Evolutionary conservation across 2,888 invertebrate species (phyloP).

Genomic region (Galerucella pusilla): DNA sequence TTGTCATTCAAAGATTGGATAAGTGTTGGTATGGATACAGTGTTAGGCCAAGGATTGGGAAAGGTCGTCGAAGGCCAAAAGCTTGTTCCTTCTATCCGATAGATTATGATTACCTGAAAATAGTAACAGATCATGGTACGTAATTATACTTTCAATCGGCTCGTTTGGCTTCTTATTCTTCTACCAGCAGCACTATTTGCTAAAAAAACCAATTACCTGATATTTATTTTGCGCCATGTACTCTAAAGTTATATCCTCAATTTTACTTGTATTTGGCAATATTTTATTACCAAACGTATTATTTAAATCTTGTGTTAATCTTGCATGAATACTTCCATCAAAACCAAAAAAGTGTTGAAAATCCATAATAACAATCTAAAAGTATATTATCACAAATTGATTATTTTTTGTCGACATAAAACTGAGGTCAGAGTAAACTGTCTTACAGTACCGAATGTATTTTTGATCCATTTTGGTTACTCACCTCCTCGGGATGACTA

Average conservation of each 20-base stretch:
- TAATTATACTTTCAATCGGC: too few relatives aligned
- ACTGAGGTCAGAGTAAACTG: background rate
- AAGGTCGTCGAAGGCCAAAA: slow-evolving; percentile 76
- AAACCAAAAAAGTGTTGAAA: slow-evolving; percentile 88
- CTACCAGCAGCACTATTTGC: too few relatives aligned
- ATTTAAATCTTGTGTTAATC: slow-evolving; percentile 71
- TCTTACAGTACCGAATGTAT: background rate
- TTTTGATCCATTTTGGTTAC: background rate
- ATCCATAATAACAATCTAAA: slow-evolving; percentile 79
- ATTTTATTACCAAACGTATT: slow-evolving; percentile 71
- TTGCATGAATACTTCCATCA: slow-evolving; percentile 72
- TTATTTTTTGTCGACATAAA: too few relatives aligned
- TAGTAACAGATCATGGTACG: slow-evolving; percentile 24
- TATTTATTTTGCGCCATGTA: slow-evolving; percentile 70
- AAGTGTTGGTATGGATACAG: slow-evolving; percentile 70
- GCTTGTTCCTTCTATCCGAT: slow-evolving; percentile 70
- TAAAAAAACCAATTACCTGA: slow-evolving; percentile 66
- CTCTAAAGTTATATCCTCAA: slow-evolving; percentile 71
- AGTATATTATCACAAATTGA: background rate
- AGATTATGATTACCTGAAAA: slow-evolving; percentile 72
- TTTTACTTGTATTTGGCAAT: slow-evolving; percentile 70
- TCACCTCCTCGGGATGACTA: slow-evolving; percentile 76
- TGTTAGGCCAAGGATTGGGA: slow-evolving; percentile 87
- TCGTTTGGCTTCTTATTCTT: background rate
- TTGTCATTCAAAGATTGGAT: slow-evolving; percentile 71